Evolutionary conservation across 1,140 invertebrate genomes (phyloP).

Genomic region (Centruroides sculpturatus): DNA sequence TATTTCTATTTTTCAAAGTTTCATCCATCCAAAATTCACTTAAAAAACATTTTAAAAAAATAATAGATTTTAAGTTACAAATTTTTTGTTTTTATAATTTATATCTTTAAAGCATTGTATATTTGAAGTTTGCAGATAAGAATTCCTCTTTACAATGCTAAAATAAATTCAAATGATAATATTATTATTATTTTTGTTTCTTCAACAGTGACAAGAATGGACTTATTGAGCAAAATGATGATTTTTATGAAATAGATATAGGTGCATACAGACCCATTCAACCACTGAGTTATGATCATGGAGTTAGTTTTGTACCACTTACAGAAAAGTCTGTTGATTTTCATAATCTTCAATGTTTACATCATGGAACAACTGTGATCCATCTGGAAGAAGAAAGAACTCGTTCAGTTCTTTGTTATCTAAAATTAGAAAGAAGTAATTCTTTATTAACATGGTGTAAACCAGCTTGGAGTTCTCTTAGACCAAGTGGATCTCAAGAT

Average conservation of each 20-base stretch:
- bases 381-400: slow-evolving; percentile 62
- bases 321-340: slow-evolving; percentile 17
- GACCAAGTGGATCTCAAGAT: slow-evolving; percentile 32
- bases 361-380: slow-evolving; percentile 72
- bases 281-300: slow-evolving; percentile 49
- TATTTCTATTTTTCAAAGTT: too few relatives aligned
- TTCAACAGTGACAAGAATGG: too few relatives aligned
- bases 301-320: slow-evolving; percentile 66
- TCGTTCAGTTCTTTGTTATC: slow-evolving; percentile 52
- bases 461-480: slow-evolving; percentile 60
- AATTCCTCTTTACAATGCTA: too few relatives aligned
- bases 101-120: too few relatives aligned
- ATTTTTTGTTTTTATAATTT: too few relatives aligned
- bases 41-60: too few relatives aligned
- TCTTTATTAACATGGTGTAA: slow-evolving; percentile 71
- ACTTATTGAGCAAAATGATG: background rate
- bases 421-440: slow-evolving; percentile 70
- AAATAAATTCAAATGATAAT: too few relatives aligned
- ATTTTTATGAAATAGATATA: background rate
- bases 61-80: too few relatives aligned
- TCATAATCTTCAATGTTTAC: slow-evolving; percentile 45
- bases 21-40: too few relatives aligned
- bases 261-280: background rate
- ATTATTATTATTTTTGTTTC: too few relatives aligned
- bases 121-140: too few relatives aligned